phyloP scores from a whole-genome alignment of 2,888 invertebrate species.

The Tortricodes alternella region DNA sequence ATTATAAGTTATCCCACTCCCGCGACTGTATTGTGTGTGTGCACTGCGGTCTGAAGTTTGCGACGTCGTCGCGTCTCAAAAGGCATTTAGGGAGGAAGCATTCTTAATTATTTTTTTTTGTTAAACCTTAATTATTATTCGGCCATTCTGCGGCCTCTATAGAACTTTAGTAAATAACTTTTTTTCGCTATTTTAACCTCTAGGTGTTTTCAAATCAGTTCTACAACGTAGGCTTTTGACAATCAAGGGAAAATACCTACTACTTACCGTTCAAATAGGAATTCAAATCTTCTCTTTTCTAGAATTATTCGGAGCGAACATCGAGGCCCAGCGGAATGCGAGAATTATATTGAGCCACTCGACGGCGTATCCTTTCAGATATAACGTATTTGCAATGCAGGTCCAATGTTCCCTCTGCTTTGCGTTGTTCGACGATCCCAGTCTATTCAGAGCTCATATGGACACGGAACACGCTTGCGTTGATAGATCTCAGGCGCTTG shows the following conservation, averaged over 20 bases:
- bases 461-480: constrained; percentile 1
- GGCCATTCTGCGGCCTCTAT: no score
- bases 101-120: constrained; percentile 11
- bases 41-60: constrained; percentile 37
- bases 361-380: constrained; percentile 29
- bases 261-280: constrained; percentile 12
- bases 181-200: neutral
- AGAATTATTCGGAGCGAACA: constrained; percentile 17
- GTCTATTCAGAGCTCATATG: constrained; percentile 13
- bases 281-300: constrained; percentile 31
- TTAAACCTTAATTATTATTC: neutral
- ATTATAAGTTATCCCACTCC: constrained; percentile 38
- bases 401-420: constrained; percentile 11
- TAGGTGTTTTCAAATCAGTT: no score
- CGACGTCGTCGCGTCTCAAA: constrained; percentile 32
- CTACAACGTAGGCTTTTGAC: no score
- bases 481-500: neutral
- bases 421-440: constrained; percentile 6
- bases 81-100: constrained; percentile 38
- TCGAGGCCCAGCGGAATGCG: constrained; percentile 18
- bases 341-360: constrained; percentile 16
- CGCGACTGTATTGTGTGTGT: constrained; percentile 33
- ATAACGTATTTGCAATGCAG: neutral
- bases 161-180: neutral
- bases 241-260: no score